Percentiles rank a stretch among this genome's conserved stretches.
Evolutionary conservation across 64 coral and sea anemone genomes (phyloP).

Genomic region (Stichodactyla mertensii): DNA sequence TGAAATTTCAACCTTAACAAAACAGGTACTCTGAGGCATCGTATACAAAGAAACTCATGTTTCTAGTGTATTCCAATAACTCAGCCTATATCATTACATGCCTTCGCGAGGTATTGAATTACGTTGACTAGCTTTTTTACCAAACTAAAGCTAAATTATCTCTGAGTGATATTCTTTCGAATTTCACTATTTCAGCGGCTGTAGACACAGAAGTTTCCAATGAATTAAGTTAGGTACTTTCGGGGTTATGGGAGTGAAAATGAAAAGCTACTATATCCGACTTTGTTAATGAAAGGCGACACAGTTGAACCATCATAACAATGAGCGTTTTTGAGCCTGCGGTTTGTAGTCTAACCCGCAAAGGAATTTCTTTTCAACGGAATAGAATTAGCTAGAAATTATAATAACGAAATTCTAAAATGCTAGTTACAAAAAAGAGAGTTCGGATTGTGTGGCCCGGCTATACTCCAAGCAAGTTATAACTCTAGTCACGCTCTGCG

Average conservation of each 20-base stretch:
- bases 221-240: neutral
- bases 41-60: no score
- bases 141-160: neutral
- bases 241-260: neutral
- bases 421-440: neutral
- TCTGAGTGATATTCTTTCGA: neutral
- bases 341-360: neutral
- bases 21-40: neutral
- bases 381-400: neutral
- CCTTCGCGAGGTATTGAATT: neutral
- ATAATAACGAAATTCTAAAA: neutral
- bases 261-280: neutral
- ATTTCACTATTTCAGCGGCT: neutral
- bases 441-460: neutral
- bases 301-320: neutral
- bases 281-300: neutral
- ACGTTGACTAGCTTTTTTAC: neutral
- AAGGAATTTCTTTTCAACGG: neutral
- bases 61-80: no score
- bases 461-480: neutral
- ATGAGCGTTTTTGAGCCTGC: neutral
- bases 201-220: neutral
- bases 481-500: neutral
- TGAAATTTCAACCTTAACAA: neutral
- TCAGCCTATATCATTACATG: no score